Percentiles rank a stretch among this genome's conserved stretches.
Conservation (phyloP, 1,140 invertebrate species). For the Tyrophagus putrescentiae region DNA sequence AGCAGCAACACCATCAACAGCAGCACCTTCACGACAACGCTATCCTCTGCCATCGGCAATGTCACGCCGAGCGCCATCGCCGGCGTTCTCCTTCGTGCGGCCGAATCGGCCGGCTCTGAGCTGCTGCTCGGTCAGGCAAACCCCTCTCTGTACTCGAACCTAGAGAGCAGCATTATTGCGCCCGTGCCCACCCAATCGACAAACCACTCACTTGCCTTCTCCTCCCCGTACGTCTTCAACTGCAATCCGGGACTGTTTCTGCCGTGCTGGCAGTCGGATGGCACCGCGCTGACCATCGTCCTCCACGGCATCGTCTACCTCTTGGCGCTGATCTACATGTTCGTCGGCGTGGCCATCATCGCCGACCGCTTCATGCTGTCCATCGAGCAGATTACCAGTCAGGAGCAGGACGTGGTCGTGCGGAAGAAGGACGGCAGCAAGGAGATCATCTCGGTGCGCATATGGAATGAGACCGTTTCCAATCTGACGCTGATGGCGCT, state of each 20-base stretch:
- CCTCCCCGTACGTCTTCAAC: neutral
- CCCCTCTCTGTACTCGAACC: too few relatives aligned
- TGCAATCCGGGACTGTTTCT: constrained; percentile 65
- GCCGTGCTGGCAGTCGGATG: constrained; percentile 62
- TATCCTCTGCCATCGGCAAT: too few relatives aligned
- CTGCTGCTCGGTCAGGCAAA: too few relatives aligned
- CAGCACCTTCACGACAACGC: too few relatives aligned
- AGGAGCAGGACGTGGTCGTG: constrained; percentile 77
- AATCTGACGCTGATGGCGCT: constrained; percentile 97
- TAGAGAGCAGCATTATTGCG: too few relatives aligned
- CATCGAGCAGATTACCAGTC: constrained; percentile 96
- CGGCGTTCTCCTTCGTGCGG: too few relatives aligned
- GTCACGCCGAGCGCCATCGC: too few relatives aligned
- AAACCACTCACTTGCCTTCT: neutral
- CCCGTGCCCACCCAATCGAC: too few relatives aligned
- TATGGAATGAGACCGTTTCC: constrained; percentile 94
- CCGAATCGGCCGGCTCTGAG: too few relatives aligned
- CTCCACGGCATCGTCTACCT: constrained; percentile 79
- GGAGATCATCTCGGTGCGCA: constrained; percentile 60
- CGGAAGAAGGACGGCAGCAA: constrained; percentile 61
- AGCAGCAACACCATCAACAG: too few relatives aligned
- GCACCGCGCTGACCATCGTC: constrained; percentile 42
- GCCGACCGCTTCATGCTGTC: constrained; percentile 97
- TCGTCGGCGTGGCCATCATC: constrained; percentile 95
- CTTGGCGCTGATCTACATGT: constrained; percentile 70